Evolutionary conservation across 2,888 invertebrate species (phyloP), one percentile per base, ranked within the genome.

Genomic region (Megastigmus dorsalis): DNA sequence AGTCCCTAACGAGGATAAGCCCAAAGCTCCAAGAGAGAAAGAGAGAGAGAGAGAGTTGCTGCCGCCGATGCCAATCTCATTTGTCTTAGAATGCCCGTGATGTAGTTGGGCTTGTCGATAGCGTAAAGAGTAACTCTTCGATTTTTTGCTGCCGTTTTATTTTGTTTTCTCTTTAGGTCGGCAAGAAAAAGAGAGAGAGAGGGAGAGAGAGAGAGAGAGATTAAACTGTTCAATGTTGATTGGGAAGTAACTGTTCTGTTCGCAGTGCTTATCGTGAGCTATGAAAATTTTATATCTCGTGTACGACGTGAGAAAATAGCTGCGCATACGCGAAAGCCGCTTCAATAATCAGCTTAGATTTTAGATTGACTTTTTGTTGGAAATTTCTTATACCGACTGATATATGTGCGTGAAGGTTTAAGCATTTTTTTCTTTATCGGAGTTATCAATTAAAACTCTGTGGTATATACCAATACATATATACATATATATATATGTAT

Each of bases 1-100:
- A 52, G 45, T 57, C 55, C 55, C 71, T 71, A 71, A 71, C 71
- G 71, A 71, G 71, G 63, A 55, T 57, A 48, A 71, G 62, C 60
- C 50, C 55, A 54, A 65, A 65, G 67, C 67, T 67, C 54, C 57
- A 1, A 45, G 38, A 18, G 54, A 18, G 20, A 48, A 7, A 48
- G 26, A 41, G 23, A 6, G 38, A 26, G 59, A 4, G 59, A 33
- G 33, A 41, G 54, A 18, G 15, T 30, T 3, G 36, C 41, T 33
- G 13, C 33, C 10, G 1, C 28, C 54, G 71, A 71, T 71, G 63
- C 71, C 71, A 63, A 71, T 71, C 71, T 63, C 71, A 63, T 71
- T 71, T 71, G 71, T 71, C 71, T 71, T 41, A 50, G 59, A 59
- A 50, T 48, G 20, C 59, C 26, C 18, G 41, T 4, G 33, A 28